Evolutionary conservation across 2,113 vertebrate species (phyloP).

Genomic region (Galeopterus variegatus): DNA sequence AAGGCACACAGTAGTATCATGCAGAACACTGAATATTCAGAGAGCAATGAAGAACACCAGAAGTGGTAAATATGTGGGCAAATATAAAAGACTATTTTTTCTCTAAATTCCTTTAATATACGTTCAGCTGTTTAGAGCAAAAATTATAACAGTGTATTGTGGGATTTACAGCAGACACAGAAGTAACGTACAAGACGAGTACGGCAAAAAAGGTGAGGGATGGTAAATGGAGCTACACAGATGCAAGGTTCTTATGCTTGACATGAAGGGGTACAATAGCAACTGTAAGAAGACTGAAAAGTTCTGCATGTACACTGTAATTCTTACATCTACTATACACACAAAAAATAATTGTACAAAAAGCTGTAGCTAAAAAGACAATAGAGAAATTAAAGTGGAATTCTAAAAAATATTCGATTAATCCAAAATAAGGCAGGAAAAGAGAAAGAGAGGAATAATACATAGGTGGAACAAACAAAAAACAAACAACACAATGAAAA

Average conservation of each 20-base stretch:
- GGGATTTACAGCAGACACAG: background rate
- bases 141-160: background rate
- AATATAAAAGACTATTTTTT: background rate
- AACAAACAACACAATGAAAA: background rate
- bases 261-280: background rate
- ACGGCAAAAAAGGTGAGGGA: background rate
- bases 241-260: background rate
- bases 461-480: background rate
- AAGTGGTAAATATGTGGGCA: background rate
- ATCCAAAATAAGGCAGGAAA: background rate
- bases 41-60: background rate
- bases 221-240: background rate
- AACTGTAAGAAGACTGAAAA: background rate
- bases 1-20: background rate
- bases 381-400: background rate
- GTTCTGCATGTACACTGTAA: background rate
- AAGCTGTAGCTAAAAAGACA: background rate
- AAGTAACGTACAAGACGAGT: background rate
- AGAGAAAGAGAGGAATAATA: background rate
- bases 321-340: background rate
- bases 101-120: background rate
- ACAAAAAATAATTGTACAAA: background rate
- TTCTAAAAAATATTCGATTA: constrained; percentile 5
- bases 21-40: background rate
- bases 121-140: background rate